phyloP scores from a whole-genome alignment of 1,140 invertebrate species.

The Orchestia grillus region DNA sequence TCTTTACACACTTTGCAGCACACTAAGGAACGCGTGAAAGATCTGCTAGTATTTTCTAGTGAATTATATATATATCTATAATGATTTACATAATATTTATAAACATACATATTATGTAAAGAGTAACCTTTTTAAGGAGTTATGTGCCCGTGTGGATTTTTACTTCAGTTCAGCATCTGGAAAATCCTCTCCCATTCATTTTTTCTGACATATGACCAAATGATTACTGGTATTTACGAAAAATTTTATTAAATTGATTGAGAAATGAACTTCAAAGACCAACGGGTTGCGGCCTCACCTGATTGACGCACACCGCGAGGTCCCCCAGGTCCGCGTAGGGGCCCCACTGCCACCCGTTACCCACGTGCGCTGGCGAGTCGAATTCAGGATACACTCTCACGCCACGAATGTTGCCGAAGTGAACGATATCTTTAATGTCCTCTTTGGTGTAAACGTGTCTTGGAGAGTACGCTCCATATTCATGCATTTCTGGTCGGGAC shows the following conservation, averaged over 20 bases:
- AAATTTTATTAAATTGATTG: neutral
- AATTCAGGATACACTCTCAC: constrained; percentile 86
- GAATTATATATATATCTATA: no score
- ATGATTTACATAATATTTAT: no score
- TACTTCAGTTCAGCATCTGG: no score
- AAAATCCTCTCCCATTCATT: no score
- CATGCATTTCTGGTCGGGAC: constrained; percentile 78
- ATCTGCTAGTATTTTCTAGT: no score
- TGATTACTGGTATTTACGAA: no score
- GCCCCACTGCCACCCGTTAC: constrained; percentile 86
- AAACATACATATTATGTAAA: no score
- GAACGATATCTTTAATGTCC: constrained; percentile 80
- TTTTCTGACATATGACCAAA: no score
- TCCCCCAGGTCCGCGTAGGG: constrained; percentile 75
- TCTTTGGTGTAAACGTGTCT: constrained; percentile 75
- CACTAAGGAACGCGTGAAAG: no score
- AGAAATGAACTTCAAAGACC: neutral
- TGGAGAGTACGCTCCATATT: constrained; percentile 80
- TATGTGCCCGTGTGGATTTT: no score
- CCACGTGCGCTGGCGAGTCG: constrained; percentile 88
- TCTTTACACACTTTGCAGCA: no score
- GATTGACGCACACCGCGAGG: constrained; percentile 75
- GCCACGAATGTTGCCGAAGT: constrained; percentile 81
- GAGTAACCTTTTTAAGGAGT: no score
- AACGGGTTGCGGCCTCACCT: neutral